phyloP scores from a whole-genome alignment of 2,888 invertebrate genomes.

The Pandemis heparana region DNA sequence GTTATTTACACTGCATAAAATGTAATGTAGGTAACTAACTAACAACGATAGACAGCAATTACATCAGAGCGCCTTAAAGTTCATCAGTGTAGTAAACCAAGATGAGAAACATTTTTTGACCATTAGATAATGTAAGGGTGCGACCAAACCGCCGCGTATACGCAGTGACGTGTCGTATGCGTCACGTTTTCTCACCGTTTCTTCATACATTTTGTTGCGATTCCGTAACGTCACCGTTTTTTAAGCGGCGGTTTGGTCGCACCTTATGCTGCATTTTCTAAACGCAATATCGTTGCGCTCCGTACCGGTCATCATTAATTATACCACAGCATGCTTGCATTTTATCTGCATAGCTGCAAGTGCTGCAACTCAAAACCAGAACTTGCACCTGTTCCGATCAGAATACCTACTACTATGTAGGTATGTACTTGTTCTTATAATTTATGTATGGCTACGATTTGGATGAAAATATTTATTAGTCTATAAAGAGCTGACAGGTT shows the following conservation, averaged over 20 bases:
- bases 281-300: slow-evolving; percentile 47
- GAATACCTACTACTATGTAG: slow-evolving; percentile 28
- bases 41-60: background rate
- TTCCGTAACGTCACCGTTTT: too few relatives aligned
- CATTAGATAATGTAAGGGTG: background rate
- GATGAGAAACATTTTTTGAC: background rate
- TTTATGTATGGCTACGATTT: background rate
- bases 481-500: background rate
- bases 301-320: slow-evolving; percentile 63
- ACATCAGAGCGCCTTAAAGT: background rate
- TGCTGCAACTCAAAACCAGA: slow-evolving; percentile 47
- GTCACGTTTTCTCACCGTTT: too few relatives aligned
- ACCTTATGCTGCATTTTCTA: background rate
- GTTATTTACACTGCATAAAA: too few relatives aligned
- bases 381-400: slow-evolving; percentile 48
- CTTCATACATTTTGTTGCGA: too few relatives aligned
- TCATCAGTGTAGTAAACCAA: too few relatives aligned
- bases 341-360: slow-evolving; percentile 51
- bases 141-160: too few relatives aligned
- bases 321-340: slow-evolving; percentile 63
- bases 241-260: too few relatives aligned
- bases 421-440: background rate
- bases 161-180: too few relatives aligned
- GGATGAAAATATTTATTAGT: background rate
- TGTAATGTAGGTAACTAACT: too few relatives aligned